phyloP scores from a whole-genome alignment of 1,140 invertebrate genomes.

The Dysdera silvatica region DNA sequence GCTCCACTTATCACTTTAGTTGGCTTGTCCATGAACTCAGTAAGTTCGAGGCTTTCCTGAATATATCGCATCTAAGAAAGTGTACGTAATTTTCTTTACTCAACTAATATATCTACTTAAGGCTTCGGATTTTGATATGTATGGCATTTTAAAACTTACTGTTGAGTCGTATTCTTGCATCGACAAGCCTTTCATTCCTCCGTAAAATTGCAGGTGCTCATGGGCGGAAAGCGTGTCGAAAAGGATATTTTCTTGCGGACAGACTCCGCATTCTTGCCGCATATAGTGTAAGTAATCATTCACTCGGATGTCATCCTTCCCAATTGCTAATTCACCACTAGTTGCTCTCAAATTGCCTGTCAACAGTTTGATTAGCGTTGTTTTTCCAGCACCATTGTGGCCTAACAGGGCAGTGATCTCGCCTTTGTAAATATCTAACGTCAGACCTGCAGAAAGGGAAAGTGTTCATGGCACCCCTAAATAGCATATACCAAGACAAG shows the following conservation, averaged over 20 bases:
- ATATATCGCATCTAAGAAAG: too few species aligned
- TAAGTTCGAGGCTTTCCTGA: too few species aligned
- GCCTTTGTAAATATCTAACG: slow-evolving; percentile 56
- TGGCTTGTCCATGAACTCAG: too few species aligned
- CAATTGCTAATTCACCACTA: neutral
- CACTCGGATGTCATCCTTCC: neutral
- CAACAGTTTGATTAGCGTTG: slow-evolving; percentile 51
- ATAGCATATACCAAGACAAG: too few species aligned
- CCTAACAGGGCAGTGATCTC: slow-evolving; percentile 53
- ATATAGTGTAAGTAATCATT: neutral
- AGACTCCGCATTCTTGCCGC: neutral
- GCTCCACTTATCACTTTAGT: too few species aligned
- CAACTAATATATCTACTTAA: too few species aligned
- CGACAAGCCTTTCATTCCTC: neutral
- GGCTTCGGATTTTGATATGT: too few species aligned
- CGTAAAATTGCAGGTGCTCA: neutral
- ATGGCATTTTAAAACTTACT: too few species aligned
- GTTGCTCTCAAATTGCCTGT: slow-evolving; percentile 27
- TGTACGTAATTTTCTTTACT: too few species aligned
- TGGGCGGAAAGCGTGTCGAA: neutral
- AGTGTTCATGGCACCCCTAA: too few species aligned
- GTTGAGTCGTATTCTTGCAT: too few species aligned
- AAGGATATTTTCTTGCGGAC: neutral
- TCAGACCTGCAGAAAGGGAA: neutral
- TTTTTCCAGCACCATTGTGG: slow-evolving; percentile 55